Base-by-base conservation (phyloP, 2,888 invertebrate genomes). In the Syrphus vitripennis region DNA sequence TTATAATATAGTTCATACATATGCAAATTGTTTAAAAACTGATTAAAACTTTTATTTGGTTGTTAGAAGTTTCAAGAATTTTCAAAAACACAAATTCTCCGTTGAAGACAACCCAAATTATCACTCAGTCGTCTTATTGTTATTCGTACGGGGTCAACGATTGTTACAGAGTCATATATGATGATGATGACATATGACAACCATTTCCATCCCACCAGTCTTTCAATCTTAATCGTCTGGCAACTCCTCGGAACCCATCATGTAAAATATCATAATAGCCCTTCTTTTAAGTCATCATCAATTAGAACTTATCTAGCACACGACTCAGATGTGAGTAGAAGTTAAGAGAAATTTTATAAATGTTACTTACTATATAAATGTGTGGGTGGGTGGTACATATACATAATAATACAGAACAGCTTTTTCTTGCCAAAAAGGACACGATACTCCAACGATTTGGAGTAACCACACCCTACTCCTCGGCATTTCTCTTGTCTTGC, bases 271-370 rank as follows among this genome's bases (percentile, higher is more conserved):
- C 50, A 55, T 63, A 50, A 69, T 69, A 74, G 50, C 45, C 72
- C 74, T 78, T 78, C 78, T 74, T 59, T 63, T 55, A 57, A 75
- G 59, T 75, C 69, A 79, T 83, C 84, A 80, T 76, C 84, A 84
- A 84, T 84, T 84, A 84, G 80, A 75, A 75, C 57, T 72, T 84
- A 84, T 84, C 84, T 84, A 55, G 83, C 26, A 50, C 83, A 75
- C 63, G 19, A 34, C 45, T 24, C n/a, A n/a, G 45, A 74, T 37
- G 24, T 71, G 40, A 50, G 45, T 26, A 59, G 42, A 57, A 59
- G 59, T 45, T 48, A 37, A 63, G 63, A 74, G 63, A 12, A 83
- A 83, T 70, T 75, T 79, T 69, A 70, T 65, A 83, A 78, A 61
- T 74, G 79, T 72, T 70, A 79, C 79, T 79, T 83, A 83, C 34